Evolutionary conservation across 2,113 vertebrate species (phyloP).

Genomic region (Ophiodon elongatus): DNA sequence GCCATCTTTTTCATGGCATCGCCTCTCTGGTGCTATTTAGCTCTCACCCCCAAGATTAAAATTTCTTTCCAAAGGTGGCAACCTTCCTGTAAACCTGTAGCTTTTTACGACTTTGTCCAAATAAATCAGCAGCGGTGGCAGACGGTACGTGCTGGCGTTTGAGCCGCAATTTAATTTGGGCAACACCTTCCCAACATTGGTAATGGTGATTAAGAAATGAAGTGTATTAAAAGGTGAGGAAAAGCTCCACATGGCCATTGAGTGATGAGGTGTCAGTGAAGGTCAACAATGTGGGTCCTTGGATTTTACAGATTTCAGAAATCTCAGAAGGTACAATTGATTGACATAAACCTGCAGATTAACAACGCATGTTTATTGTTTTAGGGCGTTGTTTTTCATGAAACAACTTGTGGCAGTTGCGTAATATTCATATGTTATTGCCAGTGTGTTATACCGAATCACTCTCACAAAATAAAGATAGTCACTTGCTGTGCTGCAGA

Average conservation of each 20-base stretch:
- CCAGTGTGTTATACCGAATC: not conserved
- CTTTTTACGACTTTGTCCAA: conserved; percentile 41
- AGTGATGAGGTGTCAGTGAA: conserved; percentile 40
- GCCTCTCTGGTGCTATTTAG: conserved; percentile 2
- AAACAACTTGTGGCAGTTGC: conserved; percentile 12
- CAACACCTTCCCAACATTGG: conserved; percentile 38
- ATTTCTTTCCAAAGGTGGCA: conserved; percentile 8
- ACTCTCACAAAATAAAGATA: not conserved
- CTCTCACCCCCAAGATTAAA: not conserved
- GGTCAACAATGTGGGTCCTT: conserved; percentile 15
- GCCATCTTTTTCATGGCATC: conserved; percentile 13
- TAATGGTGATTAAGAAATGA: conserved; percentile 57
- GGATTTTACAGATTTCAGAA: conserved; percentile 26
- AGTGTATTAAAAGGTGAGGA: conserved; percentile 67
- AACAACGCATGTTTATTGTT: not conserved
- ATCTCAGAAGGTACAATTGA: conserved; percentile 21
- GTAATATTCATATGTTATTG: not conserved
- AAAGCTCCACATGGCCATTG: conserved; percentile 44
- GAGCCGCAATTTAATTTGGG: conserved; percentile 45
- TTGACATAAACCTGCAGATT: conserved; percentile 2
- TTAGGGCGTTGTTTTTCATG: not conserved
- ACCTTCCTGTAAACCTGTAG: conserved; percentile 24
- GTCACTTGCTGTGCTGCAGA: not conserved
- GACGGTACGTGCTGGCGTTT: conserved; percentile 24
- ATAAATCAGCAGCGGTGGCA: conserved; percentile 38